A percentile compares a stretch with the other conserved stretches of the same genome.
These are phyloP conservation scores for Taenaris catops DNA, from an alignment of 2,888 invertebrate species.

Conservation along the genomic window DNA sequence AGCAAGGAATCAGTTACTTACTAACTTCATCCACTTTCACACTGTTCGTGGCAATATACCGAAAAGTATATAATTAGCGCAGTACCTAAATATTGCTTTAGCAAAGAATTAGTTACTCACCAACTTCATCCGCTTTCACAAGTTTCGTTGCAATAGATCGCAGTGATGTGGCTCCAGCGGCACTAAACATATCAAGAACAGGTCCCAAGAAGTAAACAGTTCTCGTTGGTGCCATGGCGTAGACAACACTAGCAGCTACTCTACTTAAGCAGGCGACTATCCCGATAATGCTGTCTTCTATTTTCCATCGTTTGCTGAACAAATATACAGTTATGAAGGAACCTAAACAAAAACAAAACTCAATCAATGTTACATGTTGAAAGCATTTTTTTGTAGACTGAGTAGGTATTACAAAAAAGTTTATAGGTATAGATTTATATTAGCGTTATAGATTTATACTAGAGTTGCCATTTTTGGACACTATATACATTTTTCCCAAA, in stretches of 20 bases:
- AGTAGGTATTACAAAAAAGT: too few relatives aligned
- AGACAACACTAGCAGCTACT: constrained; percentile 69
- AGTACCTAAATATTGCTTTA: too few relatives aligned
- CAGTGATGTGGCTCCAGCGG: constrained; percentile 77
- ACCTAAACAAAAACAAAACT: constrained; percentile 53
- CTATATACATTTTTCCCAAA: too few relatives aligned
- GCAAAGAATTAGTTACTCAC: constrained; percentile 39
- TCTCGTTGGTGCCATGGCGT: constrained; percentile 65
- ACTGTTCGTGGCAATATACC: constrained; percentile 79
- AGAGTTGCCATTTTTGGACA: too few relatives aligned
- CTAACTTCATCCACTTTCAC: constrained; percentile 79
- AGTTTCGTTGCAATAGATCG: constrained; percentile 79
- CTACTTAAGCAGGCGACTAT: constrained; percentile 73
- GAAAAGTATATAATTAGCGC: too few relatives aligned
- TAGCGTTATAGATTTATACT: too few relatives aligned
- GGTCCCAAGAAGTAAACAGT: constrained; percentile 75
- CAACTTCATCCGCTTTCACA: constrained; percentile 77
- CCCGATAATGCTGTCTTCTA: constrained; percentile 73
- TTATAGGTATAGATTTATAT: too few relatives aligned
- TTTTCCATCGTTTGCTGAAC: constrained; percentile 69
- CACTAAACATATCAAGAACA: constrained; percentile 75
- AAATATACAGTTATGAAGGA: constrained; percentile 74
- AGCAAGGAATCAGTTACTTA: too few relatives aligned
- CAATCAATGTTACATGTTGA: too few relatives aligned
- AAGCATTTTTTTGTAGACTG: too few relatives aligned